Percentiles rank a stretch among this genome's conserved stretches.
These are phyloP conservation scores for Aleiodes testaceus DNA, from an alignment of 2,888 invertebrate species.

Conservation along the genomic window DNA sequence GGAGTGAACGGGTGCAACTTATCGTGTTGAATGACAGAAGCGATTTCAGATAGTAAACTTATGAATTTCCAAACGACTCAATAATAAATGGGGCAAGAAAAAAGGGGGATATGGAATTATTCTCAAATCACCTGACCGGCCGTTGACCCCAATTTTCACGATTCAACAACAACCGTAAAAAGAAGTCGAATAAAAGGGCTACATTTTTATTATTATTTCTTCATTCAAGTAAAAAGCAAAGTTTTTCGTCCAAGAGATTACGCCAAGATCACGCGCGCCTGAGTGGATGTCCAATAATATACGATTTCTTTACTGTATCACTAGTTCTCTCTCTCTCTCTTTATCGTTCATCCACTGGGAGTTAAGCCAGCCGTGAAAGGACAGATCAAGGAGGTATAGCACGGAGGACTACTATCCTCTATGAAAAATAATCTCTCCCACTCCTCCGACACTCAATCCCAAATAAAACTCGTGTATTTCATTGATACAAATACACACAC, in stretches of 20 bases:
- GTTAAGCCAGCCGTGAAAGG: conserved; percentile 67
- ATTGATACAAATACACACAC: conserved; percentile 27
- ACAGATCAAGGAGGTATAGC: conserved; percentile 57
- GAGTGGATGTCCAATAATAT: conserved; percentile 42
- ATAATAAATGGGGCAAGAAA: background rate
- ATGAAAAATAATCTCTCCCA: conserved; percentile 40
- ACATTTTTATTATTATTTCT: conserved; percentile 10
- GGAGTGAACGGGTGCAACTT: conserved; percentile 36
- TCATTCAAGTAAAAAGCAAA: conserved; percentile 19
- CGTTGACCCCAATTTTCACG: background rate
- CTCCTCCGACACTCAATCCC: conserved; percentile 22
- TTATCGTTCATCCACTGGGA: conserved; percentile 14
- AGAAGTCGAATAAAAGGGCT: conserved; percentile 15
- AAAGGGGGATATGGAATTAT: background rate
- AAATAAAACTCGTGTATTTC: background rate
- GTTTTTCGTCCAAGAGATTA: conserved; percentile 32
- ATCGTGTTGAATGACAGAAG: conserved; percentile 16
- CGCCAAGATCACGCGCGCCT: conserved; percentile 34
- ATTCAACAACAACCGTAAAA: background rate
- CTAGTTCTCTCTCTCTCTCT: conserved; percentile 1
- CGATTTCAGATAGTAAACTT: conserved; percentile 8
- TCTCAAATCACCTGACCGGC: background rate
- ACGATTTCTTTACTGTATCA: conserved; percentile 23
- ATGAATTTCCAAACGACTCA: background rate
- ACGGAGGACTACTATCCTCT: conserved; percentile 29